Percentiles rank a stretch among this genome's conserved stretches.
Conservation (phyloP, 2,113 vertebrate species). For the Sclerurus mexicanus region DNA sequence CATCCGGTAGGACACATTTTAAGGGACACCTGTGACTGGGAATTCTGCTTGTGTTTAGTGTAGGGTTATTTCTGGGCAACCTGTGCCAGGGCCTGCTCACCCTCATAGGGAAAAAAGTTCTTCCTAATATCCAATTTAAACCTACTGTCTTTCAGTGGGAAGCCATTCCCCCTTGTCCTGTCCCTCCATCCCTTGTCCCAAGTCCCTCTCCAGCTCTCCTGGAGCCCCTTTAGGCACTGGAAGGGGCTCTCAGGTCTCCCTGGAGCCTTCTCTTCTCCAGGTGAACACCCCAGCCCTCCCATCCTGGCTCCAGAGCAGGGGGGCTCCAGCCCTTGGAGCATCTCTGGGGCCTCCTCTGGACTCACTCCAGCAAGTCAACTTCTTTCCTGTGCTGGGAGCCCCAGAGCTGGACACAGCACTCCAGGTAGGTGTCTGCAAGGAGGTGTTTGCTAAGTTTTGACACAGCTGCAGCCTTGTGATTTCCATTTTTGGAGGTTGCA, state of each 20-base stretch:
- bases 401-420: not conserved
- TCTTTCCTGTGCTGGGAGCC: not conserved
- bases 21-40: fast-evolving
- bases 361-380: not conserved
- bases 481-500: not conserved
- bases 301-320: not conserved
- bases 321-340: not conserved
- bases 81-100: not conserved
- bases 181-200: not conserved
- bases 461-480: not conserved
- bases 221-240: not conserved
- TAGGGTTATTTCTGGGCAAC: not conserved
- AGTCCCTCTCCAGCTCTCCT: not conserved
- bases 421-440: too few species aligned
- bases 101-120: not conserved
- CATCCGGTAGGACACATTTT: not conserved
- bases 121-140: not conserved
- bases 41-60: not conserved
- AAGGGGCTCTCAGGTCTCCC: not conserved
- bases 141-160: not conserved
- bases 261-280: not conserved
- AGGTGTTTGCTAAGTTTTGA: not conserved
- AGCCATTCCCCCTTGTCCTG: not conserved
- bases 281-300: not conserved
- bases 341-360: fast-evolving